A percentile compares a stretch with the other conserved stretches of the same genome.
These are phyloP conservation scores for Cantharis rufa DNA, from an alignment of 2,888 invertebrate genomes.

Conservation along the genomic window DNA sequence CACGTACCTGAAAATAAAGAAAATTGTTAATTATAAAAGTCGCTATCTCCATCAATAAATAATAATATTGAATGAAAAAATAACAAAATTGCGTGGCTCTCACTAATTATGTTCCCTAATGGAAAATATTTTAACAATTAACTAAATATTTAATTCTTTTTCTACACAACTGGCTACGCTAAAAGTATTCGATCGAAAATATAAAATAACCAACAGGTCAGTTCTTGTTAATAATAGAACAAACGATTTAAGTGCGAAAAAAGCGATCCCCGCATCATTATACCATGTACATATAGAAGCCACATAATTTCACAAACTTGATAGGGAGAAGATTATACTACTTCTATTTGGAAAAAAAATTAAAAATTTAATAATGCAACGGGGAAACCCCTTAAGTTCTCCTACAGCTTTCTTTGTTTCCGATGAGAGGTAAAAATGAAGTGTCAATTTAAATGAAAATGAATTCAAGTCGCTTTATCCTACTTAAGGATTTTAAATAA, in stretches of 20 bases:
- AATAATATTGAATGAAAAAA: background rate
- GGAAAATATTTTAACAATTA: background rate
- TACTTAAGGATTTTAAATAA: too few species aligned
- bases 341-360: background rate
- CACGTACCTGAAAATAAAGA: background rate
- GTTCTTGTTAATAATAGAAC: background rate
- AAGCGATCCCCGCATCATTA: background rate
- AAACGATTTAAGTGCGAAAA: background rate
- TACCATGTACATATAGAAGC: background rate
- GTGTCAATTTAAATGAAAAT: too few species aligned
- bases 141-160: background rate
- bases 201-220: background rate
- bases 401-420: background rate
- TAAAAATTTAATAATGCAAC: background rate
- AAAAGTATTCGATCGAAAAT: background rate
- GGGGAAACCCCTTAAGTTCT: background rate
- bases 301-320: background rate
- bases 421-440: background rate
- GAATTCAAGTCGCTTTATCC: too few species aligned
- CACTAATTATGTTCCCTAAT: background rate
- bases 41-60: background rate
- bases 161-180: background rate
- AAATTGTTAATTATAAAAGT: background rate
- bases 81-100: background rate
- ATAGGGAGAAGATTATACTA: background rate